Conservation (phyloP, 2,888 invertebrate species). For the Maniola hyperantus region DNA sequence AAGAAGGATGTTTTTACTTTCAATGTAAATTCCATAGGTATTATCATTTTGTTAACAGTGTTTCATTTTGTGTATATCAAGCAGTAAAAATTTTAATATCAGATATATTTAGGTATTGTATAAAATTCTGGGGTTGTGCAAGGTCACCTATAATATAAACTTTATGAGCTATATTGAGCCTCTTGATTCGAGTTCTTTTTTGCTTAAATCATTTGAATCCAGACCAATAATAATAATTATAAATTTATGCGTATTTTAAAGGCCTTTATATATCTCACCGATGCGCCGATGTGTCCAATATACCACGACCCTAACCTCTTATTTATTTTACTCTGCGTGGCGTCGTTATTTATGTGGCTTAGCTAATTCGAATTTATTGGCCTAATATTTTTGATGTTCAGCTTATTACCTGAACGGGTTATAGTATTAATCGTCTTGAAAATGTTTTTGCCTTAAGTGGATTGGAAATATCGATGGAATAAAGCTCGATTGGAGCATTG, state of each 20-base stretch:
- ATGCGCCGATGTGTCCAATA: neutral
- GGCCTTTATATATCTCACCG: neutral
- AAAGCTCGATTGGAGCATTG: slow-evolving; percentile 40
- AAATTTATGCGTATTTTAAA: slow-evolving; percentile 4
- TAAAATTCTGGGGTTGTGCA: neutral
- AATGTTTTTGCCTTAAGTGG: slow-evolving; percentile 8
- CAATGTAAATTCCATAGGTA: neutral
- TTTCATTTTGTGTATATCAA: neutral
- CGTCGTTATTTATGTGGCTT: slow-evolving; percentile 16
- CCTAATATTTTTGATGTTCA: slow-evolving; percentile 4
- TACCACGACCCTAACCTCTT: neutral
- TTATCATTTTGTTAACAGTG: neutral
- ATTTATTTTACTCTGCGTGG: slow-evolving; percentile 7
- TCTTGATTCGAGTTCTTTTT: neutral
- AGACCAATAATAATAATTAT: neutral
- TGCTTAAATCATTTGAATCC: neutral
- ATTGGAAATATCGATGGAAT: slow-evolving; percentile 25
- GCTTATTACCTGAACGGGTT: slow-evolving; percentile 1
- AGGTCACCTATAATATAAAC: neutral
- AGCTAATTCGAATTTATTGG: slow-evolving; percentile 21
- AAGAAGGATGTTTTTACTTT: slow-evolving; percentile 6
- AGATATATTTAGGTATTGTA: neutral
- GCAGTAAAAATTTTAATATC: neutral
- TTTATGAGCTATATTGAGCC: neutral
- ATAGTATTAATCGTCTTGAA: slow-evolving; percentile 1